Conservation (phyloP, 1,140 invertebrate genomes). For the Ooceraea biroi region DNA sequence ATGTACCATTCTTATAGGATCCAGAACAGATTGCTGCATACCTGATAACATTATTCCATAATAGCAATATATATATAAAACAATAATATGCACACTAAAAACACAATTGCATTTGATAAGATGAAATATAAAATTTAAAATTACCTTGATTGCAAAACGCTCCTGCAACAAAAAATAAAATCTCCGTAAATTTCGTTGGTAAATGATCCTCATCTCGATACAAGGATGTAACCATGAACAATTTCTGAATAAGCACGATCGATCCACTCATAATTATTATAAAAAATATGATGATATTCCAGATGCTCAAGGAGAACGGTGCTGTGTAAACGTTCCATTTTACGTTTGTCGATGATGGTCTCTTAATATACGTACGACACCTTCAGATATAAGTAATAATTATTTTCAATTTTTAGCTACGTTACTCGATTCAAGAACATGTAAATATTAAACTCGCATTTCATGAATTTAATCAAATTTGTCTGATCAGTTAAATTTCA, state of each 20-base stretch:
- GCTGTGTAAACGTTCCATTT: conserved; percentile 83
- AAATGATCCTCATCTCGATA: not conserved
- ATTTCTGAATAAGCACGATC: conserved; percentile 50
- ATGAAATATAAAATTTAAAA: not conserved
- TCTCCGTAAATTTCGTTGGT: conserved; percentile 71
- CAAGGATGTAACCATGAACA: not conserved
- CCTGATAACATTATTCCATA: conserved; percentile 68
- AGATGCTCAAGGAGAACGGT: conserved; percentile 80
- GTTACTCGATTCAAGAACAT: not conserved
- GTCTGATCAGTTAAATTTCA: not conserved
- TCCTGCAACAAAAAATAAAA: conserved; percentile 79
- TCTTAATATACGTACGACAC: conserved; percentile 81
- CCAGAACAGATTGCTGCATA: conserved; percentile 74
- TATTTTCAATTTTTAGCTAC: not conserved
- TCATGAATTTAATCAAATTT: not conserved
- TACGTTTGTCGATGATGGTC: conserved; percentile 75
- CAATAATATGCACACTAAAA: not conserved
- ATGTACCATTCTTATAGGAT: conserved; percentile 81
- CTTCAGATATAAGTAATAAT: conserved; percentile 68
- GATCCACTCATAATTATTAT: conserved; percentile 64
- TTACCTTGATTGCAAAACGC: conserved; percentile 82
- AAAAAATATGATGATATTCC: conserved; percentile 74
- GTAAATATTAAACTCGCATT: not conserved
- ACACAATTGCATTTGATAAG: not conserved
- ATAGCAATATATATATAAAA: not conserved